phyloP scores from a whole-genome alignment of 2,888 invertebrate genomes.

The Dilophus febrilis region DNA sequence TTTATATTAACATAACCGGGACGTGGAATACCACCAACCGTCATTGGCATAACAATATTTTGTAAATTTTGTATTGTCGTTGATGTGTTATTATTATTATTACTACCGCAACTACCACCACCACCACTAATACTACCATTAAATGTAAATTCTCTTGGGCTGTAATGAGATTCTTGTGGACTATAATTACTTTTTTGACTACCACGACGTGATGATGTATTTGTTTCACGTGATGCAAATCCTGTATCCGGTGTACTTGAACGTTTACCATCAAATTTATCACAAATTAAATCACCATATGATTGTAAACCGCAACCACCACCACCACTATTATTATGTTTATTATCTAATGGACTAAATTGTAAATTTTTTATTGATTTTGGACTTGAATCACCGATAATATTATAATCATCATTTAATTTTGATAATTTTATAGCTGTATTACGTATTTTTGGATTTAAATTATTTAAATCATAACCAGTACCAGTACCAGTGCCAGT shows the following conservation, averaged over 20 bases:
- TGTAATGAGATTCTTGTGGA: conserved; percentile 25
- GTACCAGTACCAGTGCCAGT: no score
- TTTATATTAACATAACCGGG: no score
- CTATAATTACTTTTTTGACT: conserved; percentile 30
- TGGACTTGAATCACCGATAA: conserved; percentile 1
- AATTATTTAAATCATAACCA: not conserved
- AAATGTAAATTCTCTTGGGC: conserved; percentile 11
- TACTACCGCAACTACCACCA: not conserved
- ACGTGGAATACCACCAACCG: no score
- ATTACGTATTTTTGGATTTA: conserved; percentile 5
- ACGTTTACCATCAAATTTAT: conserved; percentile 25
- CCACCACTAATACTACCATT: not conserved
- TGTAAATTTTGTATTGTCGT: not conserved
- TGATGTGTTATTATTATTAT: not conserved
- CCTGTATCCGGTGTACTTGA: conserved; percentile 30
- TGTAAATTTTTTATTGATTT: conserved; percentile 13
- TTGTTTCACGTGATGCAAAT: conserved; percentile 29
- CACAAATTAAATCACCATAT: conserved; percentile 13
- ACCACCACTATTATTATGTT: conserved; percentile 20
- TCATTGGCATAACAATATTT: not conserved
- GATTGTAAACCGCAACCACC: conserved; percentile 10
- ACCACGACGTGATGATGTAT: conserved; percentile 27
- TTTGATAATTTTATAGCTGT: conserved; percentile 3
- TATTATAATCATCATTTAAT: conserved; percentile 1
- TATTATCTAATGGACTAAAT: conserved; percentile 23